A percentile compares a stretch with the other conserved stretches of the same genome.
phyloP scores from a whole-genome alignment of 2,113 vertebrate genomes.

The Rhinogobius similis region DNA sequence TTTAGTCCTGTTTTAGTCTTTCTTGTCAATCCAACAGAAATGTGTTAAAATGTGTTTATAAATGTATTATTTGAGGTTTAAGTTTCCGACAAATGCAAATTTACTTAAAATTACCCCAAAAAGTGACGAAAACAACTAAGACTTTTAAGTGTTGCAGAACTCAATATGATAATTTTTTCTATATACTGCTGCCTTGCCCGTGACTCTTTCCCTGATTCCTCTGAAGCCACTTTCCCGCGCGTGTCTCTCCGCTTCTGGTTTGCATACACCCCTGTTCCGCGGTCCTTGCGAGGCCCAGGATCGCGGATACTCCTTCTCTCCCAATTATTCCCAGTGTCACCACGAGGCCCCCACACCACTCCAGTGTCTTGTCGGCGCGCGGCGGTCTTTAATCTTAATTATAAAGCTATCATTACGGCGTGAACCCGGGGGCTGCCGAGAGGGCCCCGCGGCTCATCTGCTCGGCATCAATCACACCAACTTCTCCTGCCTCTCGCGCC shows the following conservation, averaged over 20 bases:
- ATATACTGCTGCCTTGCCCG: too few species aligned
- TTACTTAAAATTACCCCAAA: too few species aligned
- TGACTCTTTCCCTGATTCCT: background rate
- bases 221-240: constrained; percentile 27
- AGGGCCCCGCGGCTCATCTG: constrained; percentile 73
- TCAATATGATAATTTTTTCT: too few species aligned
- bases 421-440: constrained; percentile 75
- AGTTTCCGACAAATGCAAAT: too few species aligned
- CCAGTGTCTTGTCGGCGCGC: constrained; percentile 73
- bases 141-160: too few species aligned
- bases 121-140: too few species aligned
- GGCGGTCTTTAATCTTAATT: constrained; percentile 83
- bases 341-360: constrained; percentile 70
- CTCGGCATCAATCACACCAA: constrained; percentile 78
- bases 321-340: constrained; percentile 77
- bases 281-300: constrained; percentile 53
- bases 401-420: constrained; percentile 81
- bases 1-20: too few species aligned
- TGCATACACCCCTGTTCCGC: constrained; percentile 44
- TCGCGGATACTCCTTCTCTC: constrained; percentile 63
- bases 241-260: constrained; percentile 37
- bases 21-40: too few species aligned
- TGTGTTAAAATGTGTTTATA: too few species aligned
- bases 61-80: too few species aligned
- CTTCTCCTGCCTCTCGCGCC: constrained; percentile 62